These are phyloP conservation scores for Monopis laevigella DNA, from an alignment of 2,888 invertebrate genomes.

Conservation along the genomic window DNA sequence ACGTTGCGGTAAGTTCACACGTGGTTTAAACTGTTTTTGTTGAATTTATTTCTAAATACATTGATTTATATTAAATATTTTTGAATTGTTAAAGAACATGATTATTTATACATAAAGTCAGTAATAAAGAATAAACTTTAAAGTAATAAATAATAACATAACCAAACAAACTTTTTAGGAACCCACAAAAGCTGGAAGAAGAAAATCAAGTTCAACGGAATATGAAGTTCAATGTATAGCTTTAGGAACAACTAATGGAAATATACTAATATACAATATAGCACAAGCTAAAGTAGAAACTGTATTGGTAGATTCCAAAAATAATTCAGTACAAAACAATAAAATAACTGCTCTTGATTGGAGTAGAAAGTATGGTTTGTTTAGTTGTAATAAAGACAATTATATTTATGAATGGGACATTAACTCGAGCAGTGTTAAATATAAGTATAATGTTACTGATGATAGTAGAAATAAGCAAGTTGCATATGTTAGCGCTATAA, in stretches of 20 bases:
- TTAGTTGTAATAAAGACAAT: constrained; percentile 62
- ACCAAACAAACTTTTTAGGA: constrained; percentile 23
- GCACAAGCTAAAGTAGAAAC: constrained; percentile 71
- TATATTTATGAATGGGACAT: constrained; percentile 67
- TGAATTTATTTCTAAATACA: too few relatives aligned
- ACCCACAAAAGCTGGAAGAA: constrained; percentile 27
- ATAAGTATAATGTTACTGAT: constrained; percentile 59
- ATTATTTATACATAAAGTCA: neutral
- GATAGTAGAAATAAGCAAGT: constrained; percentile 73
- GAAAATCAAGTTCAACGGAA: constrained; percentile 34
- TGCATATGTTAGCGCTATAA: constrained; percentile 66
- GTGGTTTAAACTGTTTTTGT: constrained; percentile 42
- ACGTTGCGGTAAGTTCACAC: constrained; percentile 54
- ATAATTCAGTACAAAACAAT: constrained; percentile 40
- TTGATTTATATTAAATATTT: too few relatives aligned
- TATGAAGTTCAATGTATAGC: constrained; percentile 64
- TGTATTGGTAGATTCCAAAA: constrained; percentile 62
- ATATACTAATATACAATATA: constrained; percentile 76
- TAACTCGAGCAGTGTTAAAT: constrained; percentile 45
- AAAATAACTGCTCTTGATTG: constrained; percentile 64
- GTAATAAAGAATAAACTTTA: neutral
- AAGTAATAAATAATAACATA: neutral
- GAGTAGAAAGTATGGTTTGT: constrained; percentile 58
- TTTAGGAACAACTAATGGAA: constrained; percentile 78
- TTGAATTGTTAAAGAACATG: too few relatives aligned